A percentile compares a stretch with the other conserved stretches of the same genome.
phyloP scores from a whole-genome alignment of 2,797 vertebrate species.

The Gymnodraco acuticeps region DNA sequence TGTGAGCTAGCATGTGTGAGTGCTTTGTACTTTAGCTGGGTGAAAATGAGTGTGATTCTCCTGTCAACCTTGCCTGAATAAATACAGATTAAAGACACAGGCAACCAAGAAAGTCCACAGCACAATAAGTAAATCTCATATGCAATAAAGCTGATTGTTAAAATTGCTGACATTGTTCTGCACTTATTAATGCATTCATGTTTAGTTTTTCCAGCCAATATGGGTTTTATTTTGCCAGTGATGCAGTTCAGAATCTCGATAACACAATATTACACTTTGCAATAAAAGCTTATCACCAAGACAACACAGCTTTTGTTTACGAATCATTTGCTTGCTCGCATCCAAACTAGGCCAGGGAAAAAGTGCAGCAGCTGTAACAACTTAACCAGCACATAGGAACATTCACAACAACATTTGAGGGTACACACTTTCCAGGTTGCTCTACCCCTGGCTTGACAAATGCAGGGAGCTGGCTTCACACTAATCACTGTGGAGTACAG shows the following conservation, averaged over 20 bases:
- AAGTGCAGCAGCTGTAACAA: slow-evolving; percentile 29
- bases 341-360: slow-evolving; percentile 48
- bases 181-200: slow-evolving; percentile 17
- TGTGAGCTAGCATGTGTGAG: slow-evolving; percentile 36
- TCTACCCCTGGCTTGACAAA: slow-evolving; percentile 47
- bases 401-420: slow-evolving; percentile 23
- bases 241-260: slow-evolving; percentile 34
- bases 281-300: slow-evolving; percentile 40
- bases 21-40: slow-evolving; percentile 2
- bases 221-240: slow-evolving; percentile 38
- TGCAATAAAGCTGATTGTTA: slow-evolving; percentile 15
- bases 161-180: slow-evolving; percentile 23
- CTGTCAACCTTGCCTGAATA: slow-evolving; percentile 28
- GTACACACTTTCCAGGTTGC: slow-evolving; percentile 36
- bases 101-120: slow-evolving; percentile 6
- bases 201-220: slow-evolving; percentile 29
- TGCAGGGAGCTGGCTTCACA: slow-evolving; percentile 48
- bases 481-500: slow-evolving; percentile 72
- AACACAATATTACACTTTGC: slow-evolving; percentile 29
- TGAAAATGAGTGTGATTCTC: slow-evolving; percentile 28
- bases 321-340: slow-evolving; percentile 20
- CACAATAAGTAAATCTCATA: not conserved
- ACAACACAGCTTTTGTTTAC: slow-evolving; percentile 45
- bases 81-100: slow-evolving; percentile 27
- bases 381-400: slow-evolving; percentile 27